phyloP scores from a whole-genome alignment of 2,113 vertebrate species.

The Anoura caudifer region DNA sequence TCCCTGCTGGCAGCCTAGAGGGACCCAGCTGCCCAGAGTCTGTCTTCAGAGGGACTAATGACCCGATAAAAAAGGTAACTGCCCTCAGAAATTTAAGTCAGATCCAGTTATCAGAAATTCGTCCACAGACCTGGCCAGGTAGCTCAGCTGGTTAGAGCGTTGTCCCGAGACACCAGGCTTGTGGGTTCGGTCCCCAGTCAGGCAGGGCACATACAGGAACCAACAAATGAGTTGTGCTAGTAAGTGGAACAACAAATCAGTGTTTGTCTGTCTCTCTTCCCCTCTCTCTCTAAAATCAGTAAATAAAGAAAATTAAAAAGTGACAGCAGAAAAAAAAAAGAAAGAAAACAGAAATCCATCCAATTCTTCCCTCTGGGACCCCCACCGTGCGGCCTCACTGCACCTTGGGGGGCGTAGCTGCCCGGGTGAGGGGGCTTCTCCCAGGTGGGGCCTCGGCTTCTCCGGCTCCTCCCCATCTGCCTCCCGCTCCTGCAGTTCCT shows the following conservation, averaged over 20 bases:
- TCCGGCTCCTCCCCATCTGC: background rate
- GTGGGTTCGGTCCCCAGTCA: too few species aligned
- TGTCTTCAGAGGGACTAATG: conserved; percentile 26
- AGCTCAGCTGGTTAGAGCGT: too few species aligned
- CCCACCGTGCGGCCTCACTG: background rate
- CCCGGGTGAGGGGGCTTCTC: background rate
- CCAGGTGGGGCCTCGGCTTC: background rate
- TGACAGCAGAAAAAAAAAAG: too few species aligned
- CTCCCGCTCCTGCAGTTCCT: background rate
- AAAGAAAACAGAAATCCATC: background rate
- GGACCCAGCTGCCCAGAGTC: conserved; percentile 44
- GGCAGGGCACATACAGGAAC: too few species aligned
- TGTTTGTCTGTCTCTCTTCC: too few species aligned
- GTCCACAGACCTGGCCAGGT: background rate
- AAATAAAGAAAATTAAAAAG: too few species aligned
- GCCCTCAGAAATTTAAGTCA: conserved; percentile 50
- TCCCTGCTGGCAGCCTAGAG: background rate
- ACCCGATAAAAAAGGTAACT: conserved; percentile 30
- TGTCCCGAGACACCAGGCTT: too few species aligned
- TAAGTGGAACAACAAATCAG: too few species aligned
- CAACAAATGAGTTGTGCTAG: too few species aligned
- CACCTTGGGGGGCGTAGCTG: background rate
- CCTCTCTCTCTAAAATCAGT: too few species aligned
- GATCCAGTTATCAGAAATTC: background rate
- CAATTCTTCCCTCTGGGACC: conserved; percentile 7